Conservation (phyloP, 2,797 vertebrate species). For the Argyrosomus regius region DNA sequence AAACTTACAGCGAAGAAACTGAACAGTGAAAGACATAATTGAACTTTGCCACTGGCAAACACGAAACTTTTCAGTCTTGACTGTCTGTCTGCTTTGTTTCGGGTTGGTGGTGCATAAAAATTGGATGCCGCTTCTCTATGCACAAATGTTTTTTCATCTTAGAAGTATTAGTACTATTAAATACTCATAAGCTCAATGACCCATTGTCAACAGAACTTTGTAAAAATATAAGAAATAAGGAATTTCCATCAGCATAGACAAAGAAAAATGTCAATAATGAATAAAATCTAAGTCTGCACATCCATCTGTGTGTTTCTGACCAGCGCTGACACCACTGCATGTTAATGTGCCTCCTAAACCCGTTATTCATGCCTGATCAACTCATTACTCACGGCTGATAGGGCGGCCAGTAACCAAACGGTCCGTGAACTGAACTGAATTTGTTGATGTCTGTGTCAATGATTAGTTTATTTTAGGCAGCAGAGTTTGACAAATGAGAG, state of each 20-base stretch:
- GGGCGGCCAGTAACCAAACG: slow-evolving; percentile 34
- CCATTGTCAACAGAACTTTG: background rate
- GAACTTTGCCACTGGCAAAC: too few species aligned
- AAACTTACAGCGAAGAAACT: too few species aligned
- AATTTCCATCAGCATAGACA: background rate
- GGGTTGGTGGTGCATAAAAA: background rate
- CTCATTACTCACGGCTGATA: slow-evolving; percentile 66
- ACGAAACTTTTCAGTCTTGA: too few species aligned
- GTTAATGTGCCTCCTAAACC: slow-evolving; percentile 52
- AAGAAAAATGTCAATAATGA: background rate
- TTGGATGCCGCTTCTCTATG: background rate
- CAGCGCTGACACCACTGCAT: background rate
- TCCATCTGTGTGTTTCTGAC: slow-evolving; percentile 13
- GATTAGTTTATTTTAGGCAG: slow-evolving; percentile 18
- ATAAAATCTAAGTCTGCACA: slow-evolving; percentile 3
- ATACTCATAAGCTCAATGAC: background rate
- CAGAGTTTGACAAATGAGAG: slow-evolving; percentile 7
- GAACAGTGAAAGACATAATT: too few species aligned
- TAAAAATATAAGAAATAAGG: background rate
- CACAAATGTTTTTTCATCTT: background rate
- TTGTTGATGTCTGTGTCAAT: background rate
- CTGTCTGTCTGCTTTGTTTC: too few species aligned
- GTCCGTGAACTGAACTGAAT: slow-evolving; percentile 14
- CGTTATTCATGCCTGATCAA: slow-evolving; percentile 66
- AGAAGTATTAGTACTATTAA: background rate